Evolutionary conservation across 2,888 invertebrate genomes (phyloP).

Genomic region (Ichneumon xanthorius): DNA sequence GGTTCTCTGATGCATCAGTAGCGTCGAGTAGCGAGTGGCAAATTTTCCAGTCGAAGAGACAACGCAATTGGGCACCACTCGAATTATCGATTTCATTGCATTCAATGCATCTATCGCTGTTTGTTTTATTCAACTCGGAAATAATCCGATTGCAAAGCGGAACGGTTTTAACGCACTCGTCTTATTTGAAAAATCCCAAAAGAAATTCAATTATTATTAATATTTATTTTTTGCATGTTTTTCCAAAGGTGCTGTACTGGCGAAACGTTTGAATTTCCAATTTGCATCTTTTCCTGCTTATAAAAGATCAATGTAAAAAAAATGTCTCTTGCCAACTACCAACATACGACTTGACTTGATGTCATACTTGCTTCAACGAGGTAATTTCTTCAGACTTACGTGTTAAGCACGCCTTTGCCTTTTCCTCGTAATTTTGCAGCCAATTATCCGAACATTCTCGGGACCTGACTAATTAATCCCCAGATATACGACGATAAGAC

Average conservation of each 20-base stretch:
- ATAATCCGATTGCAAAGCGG: not conserved
- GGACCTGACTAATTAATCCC: conserved; percentile 70
- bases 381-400: not conserved
- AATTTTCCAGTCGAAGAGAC: conserved; percentile 44
- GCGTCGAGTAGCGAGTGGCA: conserved; percentile 26
- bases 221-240: not conserved
- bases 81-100: conserved; percentile 30
- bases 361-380: not conserved
- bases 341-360: not conserved
- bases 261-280: not conserved
- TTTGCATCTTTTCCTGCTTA: not conserved
- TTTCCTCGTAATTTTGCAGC: conserved; percentile 2
- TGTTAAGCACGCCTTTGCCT: not conserved
- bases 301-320: not conserved
- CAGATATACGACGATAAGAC: conserved; percentile 15
- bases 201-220: not conserved
- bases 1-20: not conserved
- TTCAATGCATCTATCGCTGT: conserved; percentile 20
- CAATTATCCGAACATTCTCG: conserved; percentile 66
- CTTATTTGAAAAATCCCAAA: not conserved
- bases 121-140: conserved; percentile 40
- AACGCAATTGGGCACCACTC: conserved; percentile 23
- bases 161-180: not conserved
- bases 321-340: not conserved
- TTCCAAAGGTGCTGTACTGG: too few relatives aligned